Conservation (phyloP, 2,888 invertebrate species). For the Lasioglossum leucozonium region DNA sequence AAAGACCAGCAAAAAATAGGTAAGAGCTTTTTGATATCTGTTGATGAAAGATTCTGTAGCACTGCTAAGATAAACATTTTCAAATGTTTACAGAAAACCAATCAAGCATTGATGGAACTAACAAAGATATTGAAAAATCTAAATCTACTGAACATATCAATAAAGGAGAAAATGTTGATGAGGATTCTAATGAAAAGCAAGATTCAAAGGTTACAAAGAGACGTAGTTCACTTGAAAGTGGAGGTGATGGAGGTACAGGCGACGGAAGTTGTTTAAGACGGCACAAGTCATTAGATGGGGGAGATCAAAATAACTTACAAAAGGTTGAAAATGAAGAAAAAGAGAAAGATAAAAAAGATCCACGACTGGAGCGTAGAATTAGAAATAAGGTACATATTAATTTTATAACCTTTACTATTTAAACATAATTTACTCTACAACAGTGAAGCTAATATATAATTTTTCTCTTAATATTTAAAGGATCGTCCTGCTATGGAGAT, state of each 20-base stretch:
- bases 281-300: constrained; percentile 87
- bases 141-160: constrained; percentile 72
- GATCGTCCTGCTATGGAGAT: constrained; percentile 96
- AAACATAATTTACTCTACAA: neutral
- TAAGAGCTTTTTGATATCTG: constrained; percentile 5
- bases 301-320: constrained; percentile 85
- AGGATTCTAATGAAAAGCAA: constrained; percentile 70
- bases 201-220: constrained; percentile 77
- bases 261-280: constrained; percentile 85
- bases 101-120: constrained; percentile 11
- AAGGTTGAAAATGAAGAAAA: constrained; percentile 86
- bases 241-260: constrained; percentile 78
- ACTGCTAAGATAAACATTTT: constrained; percentile 9
- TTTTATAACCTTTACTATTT: constrained; percentile 21
- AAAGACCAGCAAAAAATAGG: constrained; percentile 45
- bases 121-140: constrained; percentile 61
- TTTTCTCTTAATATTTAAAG: constrained; percentile 82
- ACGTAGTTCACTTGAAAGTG: constrained; percentile 82
- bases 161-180: constrained; percentile 62
- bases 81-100: constrained; percentile 37
- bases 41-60: neutral
- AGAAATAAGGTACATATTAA: constrained; percentile 87
- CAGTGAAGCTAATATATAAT: neutral
- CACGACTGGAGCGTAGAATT: constrained; percentile 87
- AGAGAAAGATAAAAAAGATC: constrained; percentile 86